Conservation (phyloP, 2,888 invertebrate species). For the Pseudococcus jackbeardsleyi region DNA sequence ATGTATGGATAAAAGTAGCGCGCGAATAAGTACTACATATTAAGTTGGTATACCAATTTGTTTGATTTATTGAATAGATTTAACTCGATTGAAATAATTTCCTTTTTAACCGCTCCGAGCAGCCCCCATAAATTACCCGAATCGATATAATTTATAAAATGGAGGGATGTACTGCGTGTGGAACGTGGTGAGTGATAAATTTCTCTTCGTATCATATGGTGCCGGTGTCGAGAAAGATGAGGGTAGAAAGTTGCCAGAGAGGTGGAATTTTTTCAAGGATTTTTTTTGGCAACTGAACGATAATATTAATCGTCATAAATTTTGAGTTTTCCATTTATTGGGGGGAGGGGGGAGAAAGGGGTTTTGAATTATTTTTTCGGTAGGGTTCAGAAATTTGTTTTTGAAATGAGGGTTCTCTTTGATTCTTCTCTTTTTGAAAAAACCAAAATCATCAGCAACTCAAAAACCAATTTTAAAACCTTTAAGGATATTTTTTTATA, state of each 20-base stretch:
- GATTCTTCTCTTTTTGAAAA: too few relatives aligned
- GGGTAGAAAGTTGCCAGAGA: background rate
- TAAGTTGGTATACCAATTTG: background rate
- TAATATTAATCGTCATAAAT: too few relatives aligned
- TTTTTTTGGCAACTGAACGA: too few relatives aligned
- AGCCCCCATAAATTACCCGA: background rate
- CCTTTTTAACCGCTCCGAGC: background rate
- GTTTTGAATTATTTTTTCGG: too few relatives aligned
- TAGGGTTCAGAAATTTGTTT: too few relatives aligned
- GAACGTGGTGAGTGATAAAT: background rate
- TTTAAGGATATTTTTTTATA: too few relatives aligned
- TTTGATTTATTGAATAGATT: conserved; percentile 6
- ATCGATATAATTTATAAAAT: background rate
- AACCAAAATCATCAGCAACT: too few relatives aligned
- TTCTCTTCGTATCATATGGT: background rate
- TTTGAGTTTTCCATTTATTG: too few relatives aligned
- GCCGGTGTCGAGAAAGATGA: background rate
- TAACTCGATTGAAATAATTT: background rate
- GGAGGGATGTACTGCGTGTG: background rate
- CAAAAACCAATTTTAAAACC: too few relatives aligned
- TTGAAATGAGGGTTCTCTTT: too few relatives aligned
- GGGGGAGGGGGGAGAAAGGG: too few relatives aligned
- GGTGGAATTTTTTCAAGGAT: background rate
- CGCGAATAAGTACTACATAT: background rate
- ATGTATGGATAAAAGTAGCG: background rate